These are phyloP conservation scores for Acronicta leporina DNA, from an alignment of 2,888 invertebrate species.

Conservation along the genomic window DNA sequence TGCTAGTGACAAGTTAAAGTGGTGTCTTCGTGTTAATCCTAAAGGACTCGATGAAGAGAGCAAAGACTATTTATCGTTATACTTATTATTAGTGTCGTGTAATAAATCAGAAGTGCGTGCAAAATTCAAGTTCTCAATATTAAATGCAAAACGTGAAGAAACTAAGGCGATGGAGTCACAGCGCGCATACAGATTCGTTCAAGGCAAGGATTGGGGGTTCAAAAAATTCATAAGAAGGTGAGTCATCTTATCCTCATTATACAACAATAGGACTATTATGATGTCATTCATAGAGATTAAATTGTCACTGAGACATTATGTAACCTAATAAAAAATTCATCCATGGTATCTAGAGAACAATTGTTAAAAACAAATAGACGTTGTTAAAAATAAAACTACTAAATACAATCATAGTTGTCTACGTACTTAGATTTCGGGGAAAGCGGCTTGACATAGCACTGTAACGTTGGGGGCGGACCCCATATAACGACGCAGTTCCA, in stretches of 20 bases:
- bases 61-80: conserved; percentile 99
- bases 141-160: conserved; percentile 99
- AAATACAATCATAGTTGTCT: background rate
- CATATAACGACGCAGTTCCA: conserved; percentile 40
- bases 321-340: too few species aligned
- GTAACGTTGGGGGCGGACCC: conserved; percentile 42
- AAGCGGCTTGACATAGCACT: conserved; percentile 15
- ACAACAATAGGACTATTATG: background rate
- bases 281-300: background rate
- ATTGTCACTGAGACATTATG: background rate
- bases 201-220: conserved; percentile 99
- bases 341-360: too few species aligned
- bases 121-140: conserved; percentile 99
- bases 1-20: conserved; percentile 99
- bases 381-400: conserved; percentile 3
- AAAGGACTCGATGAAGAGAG: conserved; percentile 99
- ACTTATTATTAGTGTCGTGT: conserved; percentile 99
- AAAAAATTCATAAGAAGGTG: conserved; percentile 98
- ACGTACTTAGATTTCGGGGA: conserved; percentile 14
- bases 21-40: conserved; percentile 99
- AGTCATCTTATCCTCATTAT: conserved; percentile 47
- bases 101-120: conserved; percentile 99
- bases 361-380: background rate
- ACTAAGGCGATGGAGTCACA: conserved; percentile 99
- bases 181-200: conserved; percentile 99